Base-by-base conservation (phyloP, 2,888 invertebrate species). In the Microctonus hyperodae region DNA sequence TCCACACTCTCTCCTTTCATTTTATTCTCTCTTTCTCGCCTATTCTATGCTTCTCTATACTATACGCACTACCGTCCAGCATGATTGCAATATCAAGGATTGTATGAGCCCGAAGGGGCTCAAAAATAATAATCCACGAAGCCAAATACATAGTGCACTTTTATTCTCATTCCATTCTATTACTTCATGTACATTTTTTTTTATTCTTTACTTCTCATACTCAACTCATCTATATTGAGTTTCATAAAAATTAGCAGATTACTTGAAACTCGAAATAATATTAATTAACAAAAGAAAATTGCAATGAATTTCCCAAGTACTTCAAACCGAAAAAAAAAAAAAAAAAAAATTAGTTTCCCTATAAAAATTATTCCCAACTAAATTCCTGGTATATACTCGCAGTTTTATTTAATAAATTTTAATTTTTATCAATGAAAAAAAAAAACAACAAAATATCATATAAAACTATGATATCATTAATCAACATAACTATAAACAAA, bases 11-110 rank as follows among this genome's bases (percentile, higher is more conserved):
- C 37, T 13, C 23, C 7, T 6, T 56, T 53, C 44, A 16, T 6
- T 44, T 44, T 5, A 16, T 44, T 44, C 23, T n/a, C n/a, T 6
- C 13, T 40, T 20, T 22, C 13, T 44, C 9, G 20, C 31, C 51
- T 56, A 40, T 55, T 11, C n/a, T n/a, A 20, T 33, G n/a, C n/a
- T 40, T 53, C 31, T n/a, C n/a, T n/a, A 10, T 25, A n/a, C n/a
- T n/a, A n/a, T 53, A 25, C 20, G 22, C 40, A 5, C 44, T 60
- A 22, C n/a, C 48, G 44, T 37, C 59, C 50, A 62, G 66, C 61
- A 37, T 50, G 62, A 67, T 66, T 66, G 66, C 66, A 61, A 66
- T 61, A 56, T 50, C 61, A 50, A 62, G 44, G 61, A 61, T 35
- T 48, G 28, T 37, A 33, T 31, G 53, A 61, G 56, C 66, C 61